Percentiles rank a stretch among this genome's conserved stretches.
These are phyloP conservation scores for Eupithecia pulchellata DNA, from an alignment of 2,888 invertebrate genomes.

Conservation along the genomic window DNA sequence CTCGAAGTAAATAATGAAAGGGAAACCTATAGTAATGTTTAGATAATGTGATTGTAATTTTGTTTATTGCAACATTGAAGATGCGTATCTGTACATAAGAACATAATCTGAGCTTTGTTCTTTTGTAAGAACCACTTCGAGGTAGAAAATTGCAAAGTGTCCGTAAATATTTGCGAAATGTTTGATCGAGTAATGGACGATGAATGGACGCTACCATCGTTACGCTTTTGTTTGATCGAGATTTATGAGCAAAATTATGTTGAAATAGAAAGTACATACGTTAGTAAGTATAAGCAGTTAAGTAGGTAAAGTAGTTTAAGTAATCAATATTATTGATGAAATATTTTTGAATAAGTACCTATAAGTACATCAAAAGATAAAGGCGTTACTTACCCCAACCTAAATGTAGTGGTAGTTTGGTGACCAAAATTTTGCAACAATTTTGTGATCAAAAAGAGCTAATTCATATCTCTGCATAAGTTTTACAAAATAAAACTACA, in stretches of 20 bases:
- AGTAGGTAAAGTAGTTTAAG: too few species aligned
- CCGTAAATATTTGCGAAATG: constrained; percentile 5
- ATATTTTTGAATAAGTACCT: too few species aligned
- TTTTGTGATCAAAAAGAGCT: too few species aligned
- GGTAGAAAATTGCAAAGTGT: constrained; percentile 23
- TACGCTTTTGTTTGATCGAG: constrained; percentile 2
- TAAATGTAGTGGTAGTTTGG: too few species aligned
- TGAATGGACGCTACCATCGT: background rate
- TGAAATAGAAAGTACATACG: background rate
- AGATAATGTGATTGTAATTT: constrained; percentile 54
- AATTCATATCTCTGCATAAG: too few species aligned
- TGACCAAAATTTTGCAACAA: too few species aligned
- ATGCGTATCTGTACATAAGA: constrained; percentile 34
- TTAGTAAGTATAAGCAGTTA: too few species aligned
- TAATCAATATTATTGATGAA: too few species aligned
- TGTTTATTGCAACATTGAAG: constrained; percentile 52
- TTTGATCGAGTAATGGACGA: constrained; percentile 4
- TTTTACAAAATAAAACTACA: too few species aligned
- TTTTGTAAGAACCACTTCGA: constrained; percentile 26
- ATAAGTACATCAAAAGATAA: too few species aligned
- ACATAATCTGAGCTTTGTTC: constrained; percentile 31
- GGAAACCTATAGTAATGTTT: constrained; percentile 42
- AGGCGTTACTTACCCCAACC: too few species aligned
- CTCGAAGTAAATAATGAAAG: constrained; percentile 43
- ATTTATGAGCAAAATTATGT: constrained; percentile 1